Base-by-base conservation (phyloP, 1,140 invertebrate genomes). In the Hetaerina americana region DNA sequence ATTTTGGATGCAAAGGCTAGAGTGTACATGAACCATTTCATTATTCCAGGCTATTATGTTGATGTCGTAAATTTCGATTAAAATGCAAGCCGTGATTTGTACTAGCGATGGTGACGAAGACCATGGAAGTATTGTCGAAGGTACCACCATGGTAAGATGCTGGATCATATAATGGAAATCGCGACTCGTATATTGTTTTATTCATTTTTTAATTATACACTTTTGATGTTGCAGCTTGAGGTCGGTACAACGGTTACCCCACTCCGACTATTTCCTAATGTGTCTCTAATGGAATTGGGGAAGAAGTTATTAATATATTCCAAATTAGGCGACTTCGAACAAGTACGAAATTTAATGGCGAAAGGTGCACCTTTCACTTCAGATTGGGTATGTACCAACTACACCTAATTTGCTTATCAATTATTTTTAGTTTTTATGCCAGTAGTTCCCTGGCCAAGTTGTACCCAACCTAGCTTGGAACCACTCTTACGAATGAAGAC, bases 311-410 rank as follows among this genome's bases (percentile, higher is more conserved):
- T 96, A 70, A 86, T 90, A 77, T 89, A 88, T 70, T 89, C 93
- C 26, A 87, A 88, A 77, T 86, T 89, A 77, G 93, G 93, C 5
- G 88, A 95, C 78, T 88, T 89, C 1, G 85, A 89, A 67, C 85
- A 87, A 74, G 91, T 96, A 0, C 83, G 89, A 72, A 84, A 88
- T n/a, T 84, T 96, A 18, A 91, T 96, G 85, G 87, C 86, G 25
- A 89, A 89, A 81, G 94, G 94, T 67, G 93, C 94, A 28, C 94
- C 94, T 1, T 96, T 97, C 76, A 93, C 92, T 0, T 91, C 93
- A 22, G 94, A 97, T 80, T 96, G 94, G 93, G 92, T 94, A 83
- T 79, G 77, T 77, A 66, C 15, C 15, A 57, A 57, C 15, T 12
- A 5, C 18, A 3, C n/a, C 18, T 15, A 25, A 3, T 68, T 68